phyloP scores from a whole-genome alignment of 2,888 invertebrate genomes.

The Hirtodrosophila trivittata region DNA sequence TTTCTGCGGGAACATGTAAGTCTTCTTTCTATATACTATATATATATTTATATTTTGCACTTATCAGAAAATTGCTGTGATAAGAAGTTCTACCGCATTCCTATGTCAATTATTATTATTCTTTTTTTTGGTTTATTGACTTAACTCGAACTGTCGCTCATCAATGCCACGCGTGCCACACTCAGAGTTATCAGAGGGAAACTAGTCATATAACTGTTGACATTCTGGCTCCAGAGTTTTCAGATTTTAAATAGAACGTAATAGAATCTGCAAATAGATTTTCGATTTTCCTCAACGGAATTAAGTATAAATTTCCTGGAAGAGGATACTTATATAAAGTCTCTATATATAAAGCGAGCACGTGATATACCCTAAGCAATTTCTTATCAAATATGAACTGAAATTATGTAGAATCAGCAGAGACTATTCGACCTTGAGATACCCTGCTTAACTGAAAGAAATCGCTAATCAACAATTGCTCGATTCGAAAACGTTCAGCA shows the following conservation, averaged over 20 bases:
- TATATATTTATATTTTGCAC: neutral
- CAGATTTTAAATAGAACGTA: too few relatives aligned
- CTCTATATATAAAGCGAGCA: too few relatives aligned
- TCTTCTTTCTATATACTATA: conserved; percentile 8
- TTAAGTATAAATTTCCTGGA: too few relatives aligned
- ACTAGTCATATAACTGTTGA: too few relatives aligned
- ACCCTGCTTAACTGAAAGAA: too few relatives aligned
- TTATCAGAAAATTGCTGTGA: conserved; percentile 47
- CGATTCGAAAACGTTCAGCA: too few relatives aligned
- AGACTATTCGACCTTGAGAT: conserved; percentile 11
- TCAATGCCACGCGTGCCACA: neutral
- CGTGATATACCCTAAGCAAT: conserved; percentile 29
- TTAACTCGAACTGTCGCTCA: neutral
- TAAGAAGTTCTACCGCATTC: conserved; percentile 13
- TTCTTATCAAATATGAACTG: conserved; percentile 33
- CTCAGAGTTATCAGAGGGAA: neutral
- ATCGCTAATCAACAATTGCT: too few relatives aligned
- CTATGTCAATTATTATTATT: neutral
- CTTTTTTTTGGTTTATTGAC: neutral
- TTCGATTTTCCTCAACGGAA: too few relatives aligned
- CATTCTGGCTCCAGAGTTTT: too few relatives aligned
- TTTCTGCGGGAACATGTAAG: conserved; percentile 71
- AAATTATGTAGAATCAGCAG: neutral
- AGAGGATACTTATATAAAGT: too few relatives aligned
- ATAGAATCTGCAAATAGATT: too few relatives aligned